These are phyloP conservation scores for Liparis tanakae DNA, from an alignment of 2,797 vertebrate species.

Conservation along the genomic window DNA sequence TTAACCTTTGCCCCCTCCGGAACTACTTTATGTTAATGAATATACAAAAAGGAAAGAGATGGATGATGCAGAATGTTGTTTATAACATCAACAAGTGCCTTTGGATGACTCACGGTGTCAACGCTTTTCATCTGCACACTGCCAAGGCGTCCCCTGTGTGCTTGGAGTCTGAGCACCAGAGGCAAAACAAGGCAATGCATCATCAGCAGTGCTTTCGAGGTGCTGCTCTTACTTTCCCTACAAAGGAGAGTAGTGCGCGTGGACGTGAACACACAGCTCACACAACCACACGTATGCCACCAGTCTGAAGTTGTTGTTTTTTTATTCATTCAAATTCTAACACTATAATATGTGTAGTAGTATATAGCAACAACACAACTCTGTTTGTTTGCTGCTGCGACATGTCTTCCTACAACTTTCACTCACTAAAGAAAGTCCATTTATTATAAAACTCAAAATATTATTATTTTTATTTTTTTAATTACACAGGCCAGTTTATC, in stretches of 20 bases:
- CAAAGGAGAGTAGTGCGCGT: not conserved
- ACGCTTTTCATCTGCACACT: conserved; percentile 20
- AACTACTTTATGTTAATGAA: conserved; percentile 32
- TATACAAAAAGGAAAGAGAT: conserved; percentile 31
- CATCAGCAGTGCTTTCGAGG: not conserved
- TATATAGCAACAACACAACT: fast-evolving
- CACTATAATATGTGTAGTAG: not conserved
- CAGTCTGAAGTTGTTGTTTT: not conserved
- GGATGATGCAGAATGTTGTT: conserved; percentile 45
- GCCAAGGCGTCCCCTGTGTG: conserved; percentile 24
- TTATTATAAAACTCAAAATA: not conserved
- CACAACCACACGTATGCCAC: not conserved
- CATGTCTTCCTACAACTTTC: not conserved
- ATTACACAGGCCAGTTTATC: not conserved
- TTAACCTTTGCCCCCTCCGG: conserved; percentile 18
- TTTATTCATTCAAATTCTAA: not conserved
- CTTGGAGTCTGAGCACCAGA: not conserved
- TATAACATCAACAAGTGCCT: conserved; percentile 59
- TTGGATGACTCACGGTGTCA: conserved; percentile 38
- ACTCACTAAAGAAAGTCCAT: not conserved
- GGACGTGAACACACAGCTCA: not conserved
- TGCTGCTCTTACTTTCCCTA: not conserved
- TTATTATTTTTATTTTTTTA: too few species aligned
- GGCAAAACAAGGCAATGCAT: conserved; percentile 16
- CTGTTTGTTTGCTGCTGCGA: not conserved